A percentile compares a stretch with the other conserved stretches of the same genome.
Conservation (phyloP, 2,113 vertebrate species). For the Neopipo cinnamomea region DNA sequence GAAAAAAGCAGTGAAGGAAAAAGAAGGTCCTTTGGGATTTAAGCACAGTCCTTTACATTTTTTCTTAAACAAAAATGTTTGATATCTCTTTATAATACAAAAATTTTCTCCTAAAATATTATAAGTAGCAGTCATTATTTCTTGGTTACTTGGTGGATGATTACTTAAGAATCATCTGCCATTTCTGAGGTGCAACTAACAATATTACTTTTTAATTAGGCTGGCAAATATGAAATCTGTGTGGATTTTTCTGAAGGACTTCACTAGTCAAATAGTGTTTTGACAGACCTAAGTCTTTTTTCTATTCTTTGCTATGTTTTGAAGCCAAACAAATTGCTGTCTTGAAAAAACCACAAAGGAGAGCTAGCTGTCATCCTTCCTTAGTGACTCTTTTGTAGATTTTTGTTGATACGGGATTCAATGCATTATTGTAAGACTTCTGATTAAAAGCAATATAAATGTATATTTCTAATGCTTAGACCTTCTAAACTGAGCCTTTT, state of each 20-base stretch:
- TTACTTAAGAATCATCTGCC: neutral
- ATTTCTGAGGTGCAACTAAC: neutral
- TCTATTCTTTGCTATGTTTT: neutral
- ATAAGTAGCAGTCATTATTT: neutral
- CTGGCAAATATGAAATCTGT: neutral
- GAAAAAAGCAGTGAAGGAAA: neutral
- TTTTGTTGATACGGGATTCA: neutral
- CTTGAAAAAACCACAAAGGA: neutral
- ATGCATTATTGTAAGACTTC: neutral
- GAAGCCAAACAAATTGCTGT: neutral
- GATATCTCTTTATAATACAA: neutral
- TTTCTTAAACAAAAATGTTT: neutral
- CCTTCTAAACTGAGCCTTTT: neutral
- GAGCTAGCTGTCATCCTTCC: neutral
- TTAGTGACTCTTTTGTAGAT: neutral
- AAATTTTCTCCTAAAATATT: neutral
- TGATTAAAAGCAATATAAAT: neutral
- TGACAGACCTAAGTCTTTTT: neutral
- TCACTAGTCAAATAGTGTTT: neutral
- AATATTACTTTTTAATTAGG: neutral
- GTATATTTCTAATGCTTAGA: neutral
- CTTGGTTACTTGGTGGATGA: neutral
- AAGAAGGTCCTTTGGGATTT: neutral
- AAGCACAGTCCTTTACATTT: neutral
- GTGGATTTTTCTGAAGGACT: neutral